Percentiles rank a stretch among this genome's conserved stretches.
phyloP scores from a whole-genome alignment of 2,888 invertebrate genomes.

The Nemotelus pantherinus region DNA sequence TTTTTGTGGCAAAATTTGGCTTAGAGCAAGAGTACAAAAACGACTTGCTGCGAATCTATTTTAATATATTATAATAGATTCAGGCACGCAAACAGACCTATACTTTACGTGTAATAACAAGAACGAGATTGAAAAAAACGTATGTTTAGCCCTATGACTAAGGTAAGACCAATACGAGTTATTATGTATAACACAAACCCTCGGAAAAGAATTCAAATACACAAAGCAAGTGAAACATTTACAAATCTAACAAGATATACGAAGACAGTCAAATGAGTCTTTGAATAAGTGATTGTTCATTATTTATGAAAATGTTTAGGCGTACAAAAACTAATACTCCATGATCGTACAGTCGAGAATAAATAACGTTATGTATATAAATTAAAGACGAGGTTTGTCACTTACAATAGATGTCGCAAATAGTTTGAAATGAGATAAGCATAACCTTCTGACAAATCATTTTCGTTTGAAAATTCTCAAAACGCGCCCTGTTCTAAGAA shows the following conservation, averaged over 20 bases:
- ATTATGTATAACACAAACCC: not conserved
- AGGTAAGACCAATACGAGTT: constrained; percentile 26
- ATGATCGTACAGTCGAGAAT: not conserved
- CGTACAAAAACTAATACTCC: not conserved
- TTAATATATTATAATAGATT: no score
- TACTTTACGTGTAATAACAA: constrained; percentile 5
- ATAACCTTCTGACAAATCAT: no score
- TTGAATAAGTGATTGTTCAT: not conserved
- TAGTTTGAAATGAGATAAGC: no score
- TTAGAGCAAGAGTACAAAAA: no score
- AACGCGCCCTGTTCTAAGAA: no score
- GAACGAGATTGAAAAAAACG: not conserved
- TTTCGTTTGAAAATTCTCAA: no score
- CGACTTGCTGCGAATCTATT: no score
- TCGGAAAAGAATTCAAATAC: constrained; percentile 9
- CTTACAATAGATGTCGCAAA: no score
- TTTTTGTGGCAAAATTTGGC: no score
- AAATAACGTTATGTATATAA: no score
- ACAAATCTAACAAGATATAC: constrained; percentile 7
- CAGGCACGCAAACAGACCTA: no score
- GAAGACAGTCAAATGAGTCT: not conserved
- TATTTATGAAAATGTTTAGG: not conserved
- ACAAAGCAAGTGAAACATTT: constrained; percentile 25
- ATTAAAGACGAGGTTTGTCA: no score
- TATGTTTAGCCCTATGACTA: constrained; percentile 23